Evolutionary conservation across 2,113 vertebrate species (phyloP).

Genomic region (Peucedramus taeniatus): DNA sequence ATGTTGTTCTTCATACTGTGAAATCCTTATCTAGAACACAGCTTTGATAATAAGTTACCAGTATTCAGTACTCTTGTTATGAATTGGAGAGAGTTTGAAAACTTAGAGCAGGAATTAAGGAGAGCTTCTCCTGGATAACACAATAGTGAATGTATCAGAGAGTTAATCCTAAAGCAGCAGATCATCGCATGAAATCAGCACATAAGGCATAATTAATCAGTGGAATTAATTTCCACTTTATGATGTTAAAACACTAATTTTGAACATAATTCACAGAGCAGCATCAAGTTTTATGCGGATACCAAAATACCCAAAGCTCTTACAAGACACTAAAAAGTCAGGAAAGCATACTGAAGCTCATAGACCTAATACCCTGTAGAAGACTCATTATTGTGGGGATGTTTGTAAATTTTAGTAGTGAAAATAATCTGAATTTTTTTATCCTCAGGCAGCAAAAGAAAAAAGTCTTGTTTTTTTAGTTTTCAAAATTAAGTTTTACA

Average conservation of each 20-base stretch:
- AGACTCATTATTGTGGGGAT: background rate
- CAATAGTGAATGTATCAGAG: background rate
- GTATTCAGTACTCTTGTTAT: background rate
- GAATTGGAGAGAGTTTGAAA: background rate
- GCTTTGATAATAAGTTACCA: background rate
- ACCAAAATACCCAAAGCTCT: background rate
- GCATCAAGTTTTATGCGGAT: background rate
- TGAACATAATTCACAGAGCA: background rate
- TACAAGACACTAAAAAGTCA: background rate
- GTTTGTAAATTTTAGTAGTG: background rate
- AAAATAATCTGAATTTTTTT: background rate
- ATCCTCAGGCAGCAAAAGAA: background rate
- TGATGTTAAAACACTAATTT: background rate
- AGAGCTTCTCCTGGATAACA: background rate
- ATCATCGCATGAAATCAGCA: background rate
- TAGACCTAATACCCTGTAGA: background rate
- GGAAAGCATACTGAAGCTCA: background rate
- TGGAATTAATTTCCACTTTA: background rate
- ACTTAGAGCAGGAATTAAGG: background rate
- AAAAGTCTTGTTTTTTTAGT: background rate
- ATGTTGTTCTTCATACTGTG: background rate
- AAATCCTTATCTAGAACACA: background rate
- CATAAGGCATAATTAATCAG: background rate
- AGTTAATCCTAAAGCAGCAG: background rate
- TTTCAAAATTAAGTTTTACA: background rate